These are phyloP conservation scores for Philotrypesis tridentata DNA, from an alignment of 1,140 invertebrate genomes.

Conservation along the genomic window DNA sequence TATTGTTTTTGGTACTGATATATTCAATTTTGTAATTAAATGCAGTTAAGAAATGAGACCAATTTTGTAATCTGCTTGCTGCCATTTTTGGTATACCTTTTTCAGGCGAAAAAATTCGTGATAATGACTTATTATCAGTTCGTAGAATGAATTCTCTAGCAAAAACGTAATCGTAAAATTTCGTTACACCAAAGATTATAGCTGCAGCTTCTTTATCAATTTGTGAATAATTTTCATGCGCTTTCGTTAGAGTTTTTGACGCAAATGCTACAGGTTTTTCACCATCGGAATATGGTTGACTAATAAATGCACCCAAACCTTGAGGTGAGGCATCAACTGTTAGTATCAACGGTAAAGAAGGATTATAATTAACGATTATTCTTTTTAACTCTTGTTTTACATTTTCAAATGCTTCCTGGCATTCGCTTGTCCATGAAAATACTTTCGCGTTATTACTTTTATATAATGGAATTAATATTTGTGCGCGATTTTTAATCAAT, in stretches of 20 bases:
- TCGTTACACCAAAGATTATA: conserved; percentile 69
- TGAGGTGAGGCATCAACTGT: too few species aligned
- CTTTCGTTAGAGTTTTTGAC: conserved; percentile 2
- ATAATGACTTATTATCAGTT: conserved; percentile 64
- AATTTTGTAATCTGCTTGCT: conserved; percentile 54
- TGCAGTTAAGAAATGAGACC: conserved; percentile 54
- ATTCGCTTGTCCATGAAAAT: conserved; percentile 9
- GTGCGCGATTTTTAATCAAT: conserved; percentile 39
- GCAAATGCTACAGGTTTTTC: conserved; percentile 8
- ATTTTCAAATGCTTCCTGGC: conserved; percentile 2
- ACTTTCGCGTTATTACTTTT: conserved; percentile 17
- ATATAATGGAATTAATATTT: conserved; percentile 41
- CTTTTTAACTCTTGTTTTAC: background rate
- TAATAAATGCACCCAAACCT: too few species aligned
- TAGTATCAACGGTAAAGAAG: too few species aligned
- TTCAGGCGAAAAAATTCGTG: conserved; percentile 59
- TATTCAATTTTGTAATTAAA: conserved; percentile 55
- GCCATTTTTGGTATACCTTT: conserved; percentile 56
- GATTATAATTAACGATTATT: background rate
- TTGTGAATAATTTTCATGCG: conserved; percentile 71
- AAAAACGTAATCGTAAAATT: conserved; percentile 69
- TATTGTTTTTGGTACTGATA: conserved; percentile 49
- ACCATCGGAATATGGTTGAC: too few species aligned
- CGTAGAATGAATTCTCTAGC: conserved; percentile 59
- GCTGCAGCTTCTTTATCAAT: conserved; percentile 71